Evolutionary conservation across 2,113 vertebrate species (phyloP).

Genomic region (Haplotaxodon microlepis): DNA sequence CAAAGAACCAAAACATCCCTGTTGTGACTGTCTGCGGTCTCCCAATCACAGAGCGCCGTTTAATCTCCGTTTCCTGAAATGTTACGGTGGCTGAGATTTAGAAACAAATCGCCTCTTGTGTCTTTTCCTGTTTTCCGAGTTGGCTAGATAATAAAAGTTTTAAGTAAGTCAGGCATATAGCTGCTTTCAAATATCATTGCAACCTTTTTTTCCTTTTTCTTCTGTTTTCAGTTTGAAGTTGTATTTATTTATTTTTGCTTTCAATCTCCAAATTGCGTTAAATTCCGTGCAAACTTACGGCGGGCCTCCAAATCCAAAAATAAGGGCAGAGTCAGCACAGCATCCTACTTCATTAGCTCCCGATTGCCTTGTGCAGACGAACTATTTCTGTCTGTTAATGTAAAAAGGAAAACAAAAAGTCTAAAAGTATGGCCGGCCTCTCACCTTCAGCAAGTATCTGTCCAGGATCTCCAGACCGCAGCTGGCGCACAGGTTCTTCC

Average conservation of each 20-base stretch:
- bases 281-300: not conserved
- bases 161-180: not conserved
- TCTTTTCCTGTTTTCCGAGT: not conserved
- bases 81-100: not conserved
- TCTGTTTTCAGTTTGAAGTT: not conserved
- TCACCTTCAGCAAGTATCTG: constrained; percentile 93
- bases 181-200: not conserved
- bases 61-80: not conserved
- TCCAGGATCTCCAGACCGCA: constrained; percentile 96
- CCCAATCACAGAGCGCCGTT: not conserved
- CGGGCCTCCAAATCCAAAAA: not conserved
- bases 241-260: not conserved
- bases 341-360: not conserved
- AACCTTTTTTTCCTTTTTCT: not conserved
- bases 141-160: not conserved
- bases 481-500: constrained; percentile 94
- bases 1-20: not conserved
- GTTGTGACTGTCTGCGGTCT: constrained; percentile 15
- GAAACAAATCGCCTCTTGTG: not conserved
- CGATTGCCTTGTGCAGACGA: not conserved
- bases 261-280: not conserved
- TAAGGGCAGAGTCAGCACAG: not conserved
- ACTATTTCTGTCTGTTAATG: not conserved
- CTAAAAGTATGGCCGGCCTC: not conserved
- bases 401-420: not conserved